phyloP scores from a whole-genome alignment of 2,888 invertebrate genomes.

The Calliopum simillimum region DNA sequence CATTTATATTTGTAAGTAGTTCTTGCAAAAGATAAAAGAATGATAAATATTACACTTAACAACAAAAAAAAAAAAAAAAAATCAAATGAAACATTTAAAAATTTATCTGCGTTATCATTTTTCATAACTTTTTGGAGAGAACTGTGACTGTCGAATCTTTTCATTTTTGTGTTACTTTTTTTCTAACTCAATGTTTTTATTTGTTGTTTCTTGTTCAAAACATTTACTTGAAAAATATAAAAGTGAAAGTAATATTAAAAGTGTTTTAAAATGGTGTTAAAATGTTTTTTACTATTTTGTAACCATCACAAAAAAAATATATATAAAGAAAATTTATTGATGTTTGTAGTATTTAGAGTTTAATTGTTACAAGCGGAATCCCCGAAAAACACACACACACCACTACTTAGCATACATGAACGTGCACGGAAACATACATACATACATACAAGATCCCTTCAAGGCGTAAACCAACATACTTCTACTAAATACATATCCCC shows the following conservation, averaged over 20 bases:
- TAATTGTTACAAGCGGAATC: slow-evolving; percentile 31
- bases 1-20: slow-evolving; percentile 24
- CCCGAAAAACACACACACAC: too few relatives aligned
- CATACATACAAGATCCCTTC: slow-evolving; percentile 13
- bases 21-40: slow-evolving; percentile 20
- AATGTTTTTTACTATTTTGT: slow-evolving; percentile 53
- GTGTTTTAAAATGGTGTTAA: slow-evolving; percentile 46
- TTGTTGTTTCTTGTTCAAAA: slow-evolving; percentile 31
- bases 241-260: slow-evolving; percentile 48
- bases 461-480: too few relatives aligned
- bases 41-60: slow-evolving; percentile 4
- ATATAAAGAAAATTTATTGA: slow-evolving; percentile 51
- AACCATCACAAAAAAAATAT: slow-evolving; percentile 49
- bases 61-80: slow-evolving; percentile 22
- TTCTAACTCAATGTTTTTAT: slow-evolving; percentile 8
- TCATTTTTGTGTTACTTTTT: slow-evolving; percentile 37
- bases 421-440: slow-evolving; percentile 16
- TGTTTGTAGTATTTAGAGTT: slow-evolving; percentile 58
- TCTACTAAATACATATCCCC: too few relatives aligned
- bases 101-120: slow-evolving; percentile 1
- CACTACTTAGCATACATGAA: background rate
- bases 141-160: slow-evolving; percentile 48
- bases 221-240: slow-evolving; percentile 9
- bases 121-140: slow-evolving; percentile 44
- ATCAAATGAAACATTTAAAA: slow-evolving; percentile 9